Evolutionary conservation across 2,113 vertebrate genomes (phyloP).

Genomic region (Sylvia atricapilla): DNA sequence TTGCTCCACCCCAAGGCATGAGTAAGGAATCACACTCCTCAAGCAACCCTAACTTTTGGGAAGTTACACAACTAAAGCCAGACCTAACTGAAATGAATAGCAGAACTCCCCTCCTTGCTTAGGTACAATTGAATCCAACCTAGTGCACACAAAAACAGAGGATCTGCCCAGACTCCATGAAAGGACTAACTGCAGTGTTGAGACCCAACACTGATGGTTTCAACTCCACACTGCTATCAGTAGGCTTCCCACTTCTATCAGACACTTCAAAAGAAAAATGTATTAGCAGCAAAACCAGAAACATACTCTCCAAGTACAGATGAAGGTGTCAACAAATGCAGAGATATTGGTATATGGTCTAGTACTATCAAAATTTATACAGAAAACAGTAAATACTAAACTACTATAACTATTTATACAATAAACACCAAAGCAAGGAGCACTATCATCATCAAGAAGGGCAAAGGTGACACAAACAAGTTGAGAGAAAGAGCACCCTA

Average conservation of each 20-base stretch:
- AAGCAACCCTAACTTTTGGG: neutral
- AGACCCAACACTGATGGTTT: neutral
- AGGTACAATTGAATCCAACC: neutral
- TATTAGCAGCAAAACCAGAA: neutral
- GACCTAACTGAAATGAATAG: neutral
- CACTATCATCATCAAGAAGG: neutral
- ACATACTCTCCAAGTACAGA: neutral
- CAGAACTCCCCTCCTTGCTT: neutral
- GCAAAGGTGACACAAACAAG: neutral
- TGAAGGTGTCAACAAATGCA: neutral
- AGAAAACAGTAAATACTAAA: neutral
- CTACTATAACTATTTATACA: neutral
- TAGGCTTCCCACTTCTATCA: neutral
- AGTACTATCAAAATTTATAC: neutral
- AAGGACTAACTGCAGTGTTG: neutral
- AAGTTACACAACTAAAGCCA: neutral
- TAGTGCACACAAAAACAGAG: neutral
- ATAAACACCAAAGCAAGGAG: neutral
- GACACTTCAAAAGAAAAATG: neutral
- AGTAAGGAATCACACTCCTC: neutral
- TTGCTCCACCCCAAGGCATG: rapidly evolving
- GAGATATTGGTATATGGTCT: neutral
- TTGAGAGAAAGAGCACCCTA: neutral
- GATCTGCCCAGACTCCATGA: neutral
- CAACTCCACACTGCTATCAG: neutral